Evolutionary conservation across 23 tunicate genomes (phyloP), one percentile per base, ranked within the genome.

Genomic region (Oikopleura vanhoeffeni): DNA sequence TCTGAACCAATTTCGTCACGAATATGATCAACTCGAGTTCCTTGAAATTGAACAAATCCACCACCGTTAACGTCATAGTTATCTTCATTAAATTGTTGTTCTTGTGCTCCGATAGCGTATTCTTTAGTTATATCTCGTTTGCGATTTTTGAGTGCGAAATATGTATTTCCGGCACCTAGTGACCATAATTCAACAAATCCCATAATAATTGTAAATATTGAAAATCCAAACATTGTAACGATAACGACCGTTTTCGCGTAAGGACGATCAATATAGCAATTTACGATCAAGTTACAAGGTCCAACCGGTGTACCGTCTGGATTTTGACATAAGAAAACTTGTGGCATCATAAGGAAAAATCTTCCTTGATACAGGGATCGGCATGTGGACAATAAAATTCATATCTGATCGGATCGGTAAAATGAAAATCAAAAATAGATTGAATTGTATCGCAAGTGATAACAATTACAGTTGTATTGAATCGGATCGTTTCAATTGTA

Each of bases 11-110:
- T 71, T 30, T 71, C 79, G 79, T 71, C 79, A 2, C 79, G 79
- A 13, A 13, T 33, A 30, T 71, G 79, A 71, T 71, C 79, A 4
- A 71, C 79, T 24, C 79, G 79, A 71, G 79, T 71, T 71, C 79
- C 79, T 71, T 71, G 79, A 38, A 71, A 71, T 30, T 71, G 79
- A 30, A 71, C 79, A 30, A 71, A 71, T 32, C 79, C 79, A 32
- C 79, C 79, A 30, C 79, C 38, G 3, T 28, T 3, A 4, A 32
- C 79, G 38, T 71, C 64, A 24, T 49, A 49, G 64, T 49, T 49
- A 24, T 24, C 24, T 13, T 13, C 13, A 71, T 18, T 4, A 38
- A 71, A 71, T 30, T 71, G 79, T 32, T 71, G 79, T 30, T 71
- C 79, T 30, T 13, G 27, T 2, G 79, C 32, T 24, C 34, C 27